phyloP scores from a whole-genome alignment of 2,797 vertebrate genomes.

The Scomberomorus guttatus region DNA sequence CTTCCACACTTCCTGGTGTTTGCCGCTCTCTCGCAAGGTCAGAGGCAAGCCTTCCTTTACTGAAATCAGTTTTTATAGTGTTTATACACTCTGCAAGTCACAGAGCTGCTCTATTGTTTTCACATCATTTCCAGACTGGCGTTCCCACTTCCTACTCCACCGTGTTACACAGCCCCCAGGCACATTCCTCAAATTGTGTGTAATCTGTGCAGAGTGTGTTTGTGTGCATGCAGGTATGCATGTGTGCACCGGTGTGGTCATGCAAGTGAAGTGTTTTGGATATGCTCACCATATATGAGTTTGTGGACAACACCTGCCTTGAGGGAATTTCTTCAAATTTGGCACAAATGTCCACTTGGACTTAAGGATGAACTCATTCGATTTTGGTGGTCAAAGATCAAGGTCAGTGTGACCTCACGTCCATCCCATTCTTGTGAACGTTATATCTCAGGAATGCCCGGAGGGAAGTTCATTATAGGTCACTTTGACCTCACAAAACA shows the following conservation, averaged over 20 bases:
- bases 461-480: too few species aligned
- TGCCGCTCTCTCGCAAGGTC: conserved; percentile 39
- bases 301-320: background rate
- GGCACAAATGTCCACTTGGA: too few species aligned
- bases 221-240: conserved; percentile 36
- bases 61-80: conserved; percentile 66
- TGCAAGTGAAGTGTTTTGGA: conserved; percentile 11
- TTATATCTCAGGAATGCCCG: too few species aligned
- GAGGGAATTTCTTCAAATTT: too few species aligned
- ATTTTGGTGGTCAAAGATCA: too few species aligned
- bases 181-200: conserved; percentile 75
- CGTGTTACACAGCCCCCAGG: conserved; percentile 58
- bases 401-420: too few species aligned
- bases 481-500: too few species aligned
- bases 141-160: conserved; percentile 80
- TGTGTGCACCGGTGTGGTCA: conserved; percentile 19
- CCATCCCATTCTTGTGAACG: too few species aligned
- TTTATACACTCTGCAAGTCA: conserved; percentile 61
- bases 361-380: too few species aligned
- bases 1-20: conserved; percentile 60
- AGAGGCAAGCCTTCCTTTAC: conserved; percentile 59
- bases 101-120: conserved; percentile 80
- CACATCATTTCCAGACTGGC: conserved; percentile 75
- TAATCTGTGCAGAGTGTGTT: conserved; percentile 44
- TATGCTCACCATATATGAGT: conserved; percentile 2